A percentile compares a stretch with the other conserved stretches of the same genome.
These are phyloP conservation scores for Melanotaenia parkinsoni DNA, from an alignment of 2,797 vertebrate species.

Conservation along the genomic window DNA sequence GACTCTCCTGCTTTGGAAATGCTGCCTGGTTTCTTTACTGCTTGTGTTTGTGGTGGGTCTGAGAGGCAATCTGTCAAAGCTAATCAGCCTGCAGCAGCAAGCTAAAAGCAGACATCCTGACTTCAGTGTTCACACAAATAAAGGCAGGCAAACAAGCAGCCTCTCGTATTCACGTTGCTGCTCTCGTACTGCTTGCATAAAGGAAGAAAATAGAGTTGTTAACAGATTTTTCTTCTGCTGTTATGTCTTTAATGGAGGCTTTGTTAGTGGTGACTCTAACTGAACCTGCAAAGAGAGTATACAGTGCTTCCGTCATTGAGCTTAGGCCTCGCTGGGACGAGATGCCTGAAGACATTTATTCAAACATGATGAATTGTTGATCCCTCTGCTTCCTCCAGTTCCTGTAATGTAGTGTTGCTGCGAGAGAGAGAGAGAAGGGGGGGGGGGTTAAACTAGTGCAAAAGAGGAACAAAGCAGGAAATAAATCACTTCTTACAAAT, in stretches of 20 bases:
- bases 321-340: conserved; percentile 41
- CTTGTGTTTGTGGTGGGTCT: conserved; percentile 75
- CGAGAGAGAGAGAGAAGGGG: conserved; percentile 16
- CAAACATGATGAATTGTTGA: conserved; percentile 69
- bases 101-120: conserved; percentile 82
- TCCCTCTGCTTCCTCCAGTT: conserved; percentile 37
- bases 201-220: conserved; percentile 24
- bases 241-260: conserved; percentile 48
- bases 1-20: conserved; percentile 49
- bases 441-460: conserved; percentile 8
- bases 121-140: conserved; percentile 55
- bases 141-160: conserved; percentile 39
- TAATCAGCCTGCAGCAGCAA: conserved; percentile 74
- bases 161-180: conserved; percentile 34
- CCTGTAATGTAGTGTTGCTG: conserved; percentile 43
- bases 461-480: conserved; percentile 4
- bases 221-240: conserved; percentile 43
- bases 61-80: conserved; percentile 82
- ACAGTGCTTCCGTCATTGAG: conserved; percentile 30
- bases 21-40: conserved; percentile 62
- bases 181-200: conserved; percentile 21
- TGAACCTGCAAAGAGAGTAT: conserved; percentile 50
- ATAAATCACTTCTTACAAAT: conserved; percentile 38
- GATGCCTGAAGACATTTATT: conserved; percentile 67
- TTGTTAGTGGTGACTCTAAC: conserved; percentile 52